phyloP scores from a whole-genome alignment of 2,888 invertebrate genomes.

The Nowickia ferox region DNA sequence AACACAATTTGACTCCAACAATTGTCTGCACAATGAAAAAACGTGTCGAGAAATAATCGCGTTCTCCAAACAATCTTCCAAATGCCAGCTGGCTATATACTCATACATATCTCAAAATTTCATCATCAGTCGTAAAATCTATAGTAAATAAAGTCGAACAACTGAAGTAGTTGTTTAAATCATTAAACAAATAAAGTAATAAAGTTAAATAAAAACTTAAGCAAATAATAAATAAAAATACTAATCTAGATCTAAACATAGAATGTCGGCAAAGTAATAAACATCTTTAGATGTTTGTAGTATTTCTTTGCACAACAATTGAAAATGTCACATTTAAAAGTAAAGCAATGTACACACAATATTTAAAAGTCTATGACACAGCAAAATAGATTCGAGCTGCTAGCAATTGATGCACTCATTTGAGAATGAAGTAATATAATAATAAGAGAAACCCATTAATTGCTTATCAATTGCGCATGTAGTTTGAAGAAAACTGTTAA shows the following conservation, averaged over 20 bases:
- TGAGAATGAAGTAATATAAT: not conserved
- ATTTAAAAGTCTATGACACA: not conserved
- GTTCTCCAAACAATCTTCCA: no score
- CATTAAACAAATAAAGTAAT: conserved; percentile 59
- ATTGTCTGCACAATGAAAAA: no score
- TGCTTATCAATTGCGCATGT: conserved; percentile 35
- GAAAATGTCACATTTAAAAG: conserved; percentile 73
- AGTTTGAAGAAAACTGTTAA: conserved; percentile 19
- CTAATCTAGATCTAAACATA: conserved; percentile 59
- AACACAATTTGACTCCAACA: no score
- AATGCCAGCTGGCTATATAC: no score
- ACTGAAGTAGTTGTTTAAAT: conserved; percentile 65
- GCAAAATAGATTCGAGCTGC: not conserved
- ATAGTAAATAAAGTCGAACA: conserved; percentile 31
- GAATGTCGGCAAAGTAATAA: conserved; percentile 69
- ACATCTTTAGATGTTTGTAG: conserved; percentile 65
- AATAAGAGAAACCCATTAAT: conserved; percentile 34
- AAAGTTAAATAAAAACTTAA: conserved; percentile 41
- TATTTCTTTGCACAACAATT: conserved; percentile 73
- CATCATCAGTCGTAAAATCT: conserved; percentile 6
- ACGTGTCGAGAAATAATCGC: no score
- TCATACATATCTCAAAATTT: not conserved
- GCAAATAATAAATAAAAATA: conserved; percentile 51
- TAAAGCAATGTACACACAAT: not conserved
- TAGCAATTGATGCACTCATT: conserved; percentile 5